Evolutionary conservation across 2,888 invertebrate genomes (phyloP).

Genomic region (Drosophila setosimentum): DNA sequence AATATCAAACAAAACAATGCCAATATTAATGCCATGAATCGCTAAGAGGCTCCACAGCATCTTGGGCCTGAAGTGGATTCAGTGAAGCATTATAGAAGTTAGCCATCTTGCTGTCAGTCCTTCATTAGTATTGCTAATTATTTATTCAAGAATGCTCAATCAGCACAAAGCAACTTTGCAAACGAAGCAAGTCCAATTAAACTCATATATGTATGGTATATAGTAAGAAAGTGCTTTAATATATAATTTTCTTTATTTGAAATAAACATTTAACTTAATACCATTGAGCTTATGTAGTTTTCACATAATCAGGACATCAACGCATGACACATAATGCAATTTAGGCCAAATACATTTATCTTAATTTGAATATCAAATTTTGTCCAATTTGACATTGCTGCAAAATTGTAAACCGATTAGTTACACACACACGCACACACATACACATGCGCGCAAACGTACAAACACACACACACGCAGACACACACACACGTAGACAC

Average conservation of each 20-base stretch:
- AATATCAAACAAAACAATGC: constrained; percentile 29
- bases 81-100: constrained; percentile 37
- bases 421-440: background rate
- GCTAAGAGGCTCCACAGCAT: constrained; percentile 9
- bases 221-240: background rate
- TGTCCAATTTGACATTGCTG: constrained; percentile 48
- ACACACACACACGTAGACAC: no score
- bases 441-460: background rate
- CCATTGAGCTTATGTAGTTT: constrained; percentile 6
- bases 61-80: constrained; percentile 12
- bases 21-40: background rate
- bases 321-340: constrained; percentile 50
- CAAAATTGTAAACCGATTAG: constrained; percentile 43
- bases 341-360: constrained; percentile 51
- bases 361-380: constrained; percentile 66
- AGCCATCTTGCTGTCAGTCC: constrained; percentile 26
- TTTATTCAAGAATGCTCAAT: constrained; percentile 36
- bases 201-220: constrained; percentile 6
- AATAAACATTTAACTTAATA: background rate
- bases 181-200: background rate
- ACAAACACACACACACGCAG: no score
- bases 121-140: constrained; percentile 51
- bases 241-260: background rate
- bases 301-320: background rate
- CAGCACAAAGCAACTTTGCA: constrained; percentile 16